Evolutionary conservation across 2,888 invertebrate genomes (phyloP), one percentile per base, ranked within the genome.

Genomic region (Tetragonisca angustula): DNA sequence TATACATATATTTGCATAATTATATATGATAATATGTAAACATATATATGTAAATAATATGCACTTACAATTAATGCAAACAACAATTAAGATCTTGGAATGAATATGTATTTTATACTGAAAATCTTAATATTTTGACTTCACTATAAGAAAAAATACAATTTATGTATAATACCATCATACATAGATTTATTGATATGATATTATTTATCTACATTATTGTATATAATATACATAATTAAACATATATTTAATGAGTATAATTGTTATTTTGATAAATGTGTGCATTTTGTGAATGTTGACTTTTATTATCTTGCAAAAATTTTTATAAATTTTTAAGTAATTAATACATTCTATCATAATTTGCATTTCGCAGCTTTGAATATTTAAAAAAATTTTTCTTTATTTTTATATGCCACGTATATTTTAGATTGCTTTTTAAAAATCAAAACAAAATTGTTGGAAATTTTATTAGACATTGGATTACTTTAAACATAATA

Each of bases 121-220:
- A 76, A 84, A 89, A 87, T 89, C 84, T 80, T 86, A 79, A 86
- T 87, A 85, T 86, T 85, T 89, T 76, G 79, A 86, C 88, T 87
- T 86, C 85, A 87, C 80, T 83, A 86, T 85, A 87, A 89, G 82
- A 88, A 82, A 88, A 87, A 85, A 88, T 87, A 87, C 88, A 78
- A 89, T 81, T 88, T 89, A 87, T 88, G 87, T 90, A 86, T 87
- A 89, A 89, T 90, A 88, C 72, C 87, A 90, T 87, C 88, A 87
- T 87, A 85, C 87, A 87, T 86, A 84, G 82, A 87, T 83, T 88
- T 88, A 87, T 84, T 88, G 84, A 88, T 84, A 86, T 86, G 77
- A 89, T 88, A 87, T 83, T 89, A 90, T 91, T 88, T 88, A 84
- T 88, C 86, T 87, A 88, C 89, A 88, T 90, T 92, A 86, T 87